Evolutionary conservation across 2,797 vertebrate genomes (phyloP).

Genomic region (Halcyon smyrnensis): DNA sequence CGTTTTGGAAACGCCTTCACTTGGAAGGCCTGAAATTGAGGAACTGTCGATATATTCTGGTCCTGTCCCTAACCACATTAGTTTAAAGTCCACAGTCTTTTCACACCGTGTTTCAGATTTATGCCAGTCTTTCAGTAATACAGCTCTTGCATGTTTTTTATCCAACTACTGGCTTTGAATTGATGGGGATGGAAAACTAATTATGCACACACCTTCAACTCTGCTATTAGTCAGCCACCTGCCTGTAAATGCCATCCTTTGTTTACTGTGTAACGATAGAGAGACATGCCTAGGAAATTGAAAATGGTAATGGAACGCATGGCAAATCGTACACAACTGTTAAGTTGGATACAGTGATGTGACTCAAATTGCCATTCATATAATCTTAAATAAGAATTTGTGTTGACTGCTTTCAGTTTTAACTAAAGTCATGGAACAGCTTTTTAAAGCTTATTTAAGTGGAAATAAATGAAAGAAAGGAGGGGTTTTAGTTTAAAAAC

Average conservation of each 20-base stretch:
- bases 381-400: background rate
- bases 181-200: background rate
- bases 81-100: background rate
- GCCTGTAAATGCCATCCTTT: background rate
- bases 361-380: background rate
- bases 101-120: background rate
- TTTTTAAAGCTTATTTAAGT: background rate
- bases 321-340: rapidly evolving
- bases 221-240: background rate
- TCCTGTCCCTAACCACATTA: rapidly evolving
- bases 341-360: background rate
- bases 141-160: background rate
- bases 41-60: rapidly evolving
- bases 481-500: background rate
- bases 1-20: background rate
- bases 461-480: background rate
- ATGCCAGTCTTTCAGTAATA: background rate
- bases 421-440: background rate
- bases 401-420: background rate
- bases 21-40: background rate
- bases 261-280: background rate
- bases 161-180: background rate
- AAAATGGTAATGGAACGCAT: background rate
- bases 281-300: background rate
- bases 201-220: background rate